Evolutionary conservation across 2,888 invertebrate genomes (phyloP), one percentile per base, ranked within the genome.

Genomic region (Danaus chrysippus): DNA sequence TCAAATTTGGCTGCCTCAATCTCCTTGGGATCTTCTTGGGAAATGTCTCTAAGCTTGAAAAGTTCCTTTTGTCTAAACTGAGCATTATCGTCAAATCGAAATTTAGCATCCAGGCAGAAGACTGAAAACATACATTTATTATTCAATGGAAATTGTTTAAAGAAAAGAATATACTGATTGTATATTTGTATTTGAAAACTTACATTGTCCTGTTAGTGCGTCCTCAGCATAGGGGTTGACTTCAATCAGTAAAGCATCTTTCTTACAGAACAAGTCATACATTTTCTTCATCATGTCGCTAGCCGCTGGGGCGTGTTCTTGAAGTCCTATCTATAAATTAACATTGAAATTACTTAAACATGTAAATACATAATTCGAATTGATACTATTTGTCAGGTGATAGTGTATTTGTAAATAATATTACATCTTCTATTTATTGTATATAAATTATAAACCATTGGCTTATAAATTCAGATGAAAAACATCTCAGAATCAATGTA

Each of bases 221-320:
- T 98, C 98, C 84, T 98, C 98, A 42, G 98, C 97, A 77, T 97
- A 96, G 3, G 98, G 98, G 88, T 99, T 99, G 59, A 99, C 96
- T 91, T 99, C 98, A 76, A 97, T 94, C 64, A 97, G 90, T 17
- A 97, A 93, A 1, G 98, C 97, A 87, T 99, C 98, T 78, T 96
- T 96, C 77, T 96, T 94, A 9, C 95, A 83, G 80, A 99, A 98
- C 73, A 98, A 85, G 56, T 95, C 93, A 77, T 98, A 98, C 88
- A 98, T 93, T 75, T 94, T 96, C 70, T 95, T 84, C 54, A 98
- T 93, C 91, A 96, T 94, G 53, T 94, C 93, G 0, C 93, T 92
- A 52, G 97, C 96, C 73, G 94, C 93, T 10, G 93, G 92, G 68
- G 93, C 91, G 65, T 93, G 88, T 65, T 93, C 92, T 34, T 90